A percentile compares a stretch with the other conserved stretches of the same genome.
These are phyloP conservation scores for Enoplosus armatus DNA, from an alignment of 2,797 vertebrate genomes.

Conservation along the genomic window DNA sequence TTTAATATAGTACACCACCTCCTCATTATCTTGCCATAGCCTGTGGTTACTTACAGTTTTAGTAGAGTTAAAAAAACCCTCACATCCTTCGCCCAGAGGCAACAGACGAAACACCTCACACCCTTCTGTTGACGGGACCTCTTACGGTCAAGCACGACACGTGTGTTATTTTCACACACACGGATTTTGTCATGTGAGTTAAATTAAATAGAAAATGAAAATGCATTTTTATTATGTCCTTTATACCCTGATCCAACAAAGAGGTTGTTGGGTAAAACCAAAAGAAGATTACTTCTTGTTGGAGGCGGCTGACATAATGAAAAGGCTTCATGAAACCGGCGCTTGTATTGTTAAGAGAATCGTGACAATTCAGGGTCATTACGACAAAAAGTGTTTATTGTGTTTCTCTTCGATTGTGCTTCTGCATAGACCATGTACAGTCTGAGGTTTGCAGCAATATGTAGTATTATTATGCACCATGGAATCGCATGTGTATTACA, in stretches of 20 bases:
- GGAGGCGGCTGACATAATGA: not conserved
- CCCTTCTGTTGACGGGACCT: constrained; percentile 36
- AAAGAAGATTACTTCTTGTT: not conserved
- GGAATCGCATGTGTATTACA: not conserved
- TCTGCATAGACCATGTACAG: no score
- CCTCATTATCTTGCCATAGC: constrained; percentile 66
- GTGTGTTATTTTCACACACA: constrained; percentile 15
- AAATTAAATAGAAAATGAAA: not conserved
- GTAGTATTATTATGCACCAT: not conserved
- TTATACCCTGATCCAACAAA: not conserved
- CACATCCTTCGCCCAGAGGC: constrained; percentile 32
- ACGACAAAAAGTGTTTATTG: no score
- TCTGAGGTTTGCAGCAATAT: not conserved
- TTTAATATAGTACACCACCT: constrained; percentile 64
- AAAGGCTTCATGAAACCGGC: not conserved
- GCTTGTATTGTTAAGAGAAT: not conserved
- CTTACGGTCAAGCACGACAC: not conserved
- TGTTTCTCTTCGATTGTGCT: no score
- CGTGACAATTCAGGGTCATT: not conserved
- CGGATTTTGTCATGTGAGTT: not conserved
- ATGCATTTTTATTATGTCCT: not conserved
- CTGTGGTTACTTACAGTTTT: constrained; percentile 52
- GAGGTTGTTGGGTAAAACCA: not conserved
- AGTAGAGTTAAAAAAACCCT: constrained; percentile 22
- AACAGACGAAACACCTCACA: constrained; percentile 33